Evolutionary conservation across 2,797 vertebrate species (phyloP).

Genomic region (Eulemur mongoz): DNA sequence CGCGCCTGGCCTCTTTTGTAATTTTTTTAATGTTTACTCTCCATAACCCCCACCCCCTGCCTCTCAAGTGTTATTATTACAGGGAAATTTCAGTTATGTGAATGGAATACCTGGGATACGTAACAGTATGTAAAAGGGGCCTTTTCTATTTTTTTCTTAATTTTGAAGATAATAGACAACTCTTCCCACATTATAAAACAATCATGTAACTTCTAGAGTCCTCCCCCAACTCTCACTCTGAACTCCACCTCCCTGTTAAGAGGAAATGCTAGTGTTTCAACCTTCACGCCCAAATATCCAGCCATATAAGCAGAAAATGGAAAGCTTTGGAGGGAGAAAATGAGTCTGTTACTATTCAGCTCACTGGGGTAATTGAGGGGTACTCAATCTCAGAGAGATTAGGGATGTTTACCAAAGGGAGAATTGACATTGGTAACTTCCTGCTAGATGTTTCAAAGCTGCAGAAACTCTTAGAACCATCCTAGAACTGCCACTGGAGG

Average conservation of each 20-base stretch:
- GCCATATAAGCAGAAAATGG: not conserved
- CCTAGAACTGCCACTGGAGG: not conserved
- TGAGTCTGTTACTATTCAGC: not conserved
- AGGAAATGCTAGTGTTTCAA: not conserved
- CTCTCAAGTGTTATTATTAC: not conserved
- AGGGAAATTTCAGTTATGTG: not conserved
- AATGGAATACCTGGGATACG: not conserved
- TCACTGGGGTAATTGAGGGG: not conserved
- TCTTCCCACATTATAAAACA: not conserved
- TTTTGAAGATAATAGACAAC: not conserved
- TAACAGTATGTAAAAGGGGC: not conserved
- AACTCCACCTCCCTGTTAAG: not conserved
- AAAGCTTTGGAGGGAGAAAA: not conserved
- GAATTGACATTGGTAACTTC: not conserved
- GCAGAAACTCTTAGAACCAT: not conserved
- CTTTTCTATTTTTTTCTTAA: not conserved
- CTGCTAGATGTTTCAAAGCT: not conserved
- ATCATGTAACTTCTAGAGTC: not conserved
- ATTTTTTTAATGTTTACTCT: not conserved
- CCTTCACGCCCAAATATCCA: not conserved
- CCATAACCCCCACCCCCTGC: rapidly evolving
- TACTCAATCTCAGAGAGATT: not conserved
- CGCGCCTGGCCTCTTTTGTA: not conserved
- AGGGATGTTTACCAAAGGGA: not conserved
- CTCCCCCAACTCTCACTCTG: not conserved